Conservation (phyloP, 2,888 invertebrate genomes). For the Cephus nigrinus region DNA sequence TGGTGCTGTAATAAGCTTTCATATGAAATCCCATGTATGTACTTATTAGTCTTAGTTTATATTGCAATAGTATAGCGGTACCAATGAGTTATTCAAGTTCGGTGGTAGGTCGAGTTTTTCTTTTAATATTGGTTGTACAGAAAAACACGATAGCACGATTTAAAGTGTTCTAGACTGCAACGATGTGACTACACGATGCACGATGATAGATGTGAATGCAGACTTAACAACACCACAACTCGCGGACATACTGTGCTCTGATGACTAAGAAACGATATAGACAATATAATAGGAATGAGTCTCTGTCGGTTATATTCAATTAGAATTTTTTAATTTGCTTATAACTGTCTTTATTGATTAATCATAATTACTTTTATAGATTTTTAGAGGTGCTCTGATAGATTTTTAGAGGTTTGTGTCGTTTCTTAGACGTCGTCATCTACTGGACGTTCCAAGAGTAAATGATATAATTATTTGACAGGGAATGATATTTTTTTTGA, state of each 20-base stretch:
- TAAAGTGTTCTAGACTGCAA: conserved; percentile 19
- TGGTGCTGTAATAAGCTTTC: not conserved
- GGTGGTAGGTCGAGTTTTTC: conserved; percentile 40
- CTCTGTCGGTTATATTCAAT: not conserved
- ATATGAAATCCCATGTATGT: not conserved
- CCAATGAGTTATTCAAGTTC: conserved; percentile 13
- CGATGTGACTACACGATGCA: conserved; percentile 38
- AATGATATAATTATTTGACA: not conserved
- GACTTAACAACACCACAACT: conserved; percentile 36
- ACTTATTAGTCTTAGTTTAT: not conserved
- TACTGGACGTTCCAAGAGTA: not conserved
- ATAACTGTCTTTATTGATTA: not conserved
- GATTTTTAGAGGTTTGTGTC: not conserved
- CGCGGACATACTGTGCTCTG: conserved; percentile 31
- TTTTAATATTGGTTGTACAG: conserved; percentile 23
- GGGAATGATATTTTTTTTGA: not conserved
- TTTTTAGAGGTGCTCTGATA: not conserved
- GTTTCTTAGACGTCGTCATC: not conserved
- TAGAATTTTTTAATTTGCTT: not conserved
- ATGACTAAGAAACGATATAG: not conserved
- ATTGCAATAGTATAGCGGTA: not conserved
- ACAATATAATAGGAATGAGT: not conserved
- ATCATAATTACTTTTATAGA: not conserved
- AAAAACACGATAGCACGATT: conserved; percentile 37
- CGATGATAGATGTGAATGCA: conserved; percentile 47